Conservation (phyloP, 2,888 invertebrate species). For the Clepsis dumicolana region DNA sequence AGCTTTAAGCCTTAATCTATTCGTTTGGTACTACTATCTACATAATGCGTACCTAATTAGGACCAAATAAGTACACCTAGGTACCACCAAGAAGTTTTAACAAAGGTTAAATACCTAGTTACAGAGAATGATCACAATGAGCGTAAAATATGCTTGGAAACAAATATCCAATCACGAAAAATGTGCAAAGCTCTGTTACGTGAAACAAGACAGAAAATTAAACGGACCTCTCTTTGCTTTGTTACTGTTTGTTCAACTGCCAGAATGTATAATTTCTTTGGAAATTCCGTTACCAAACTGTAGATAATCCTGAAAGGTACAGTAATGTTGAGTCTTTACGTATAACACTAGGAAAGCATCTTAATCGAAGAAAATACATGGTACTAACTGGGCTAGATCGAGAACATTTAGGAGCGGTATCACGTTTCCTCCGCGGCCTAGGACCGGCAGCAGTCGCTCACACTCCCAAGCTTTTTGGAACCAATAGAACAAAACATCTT, state of each 20-base stretch:
- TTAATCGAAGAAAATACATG: background rate
- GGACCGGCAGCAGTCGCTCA: conserved; percentile 85
- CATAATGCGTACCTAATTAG: background rate
- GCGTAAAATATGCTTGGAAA: too few species aligned
- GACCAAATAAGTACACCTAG: too few species aligned
- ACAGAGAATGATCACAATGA: too few species aligned
- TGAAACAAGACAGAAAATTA: conserved; percentile 45
- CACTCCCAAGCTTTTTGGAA: conserved; percentile 90
- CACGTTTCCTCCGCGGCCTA: conserved; percentile 85
- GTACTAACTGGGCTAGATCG: conserved; percentile 85
- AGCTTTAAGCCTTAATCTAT: background rate
- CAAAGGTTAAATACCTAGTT: too few species aligned
- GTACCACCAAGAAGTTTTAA: too few species aligned
- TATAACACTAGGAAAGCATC: background rate
- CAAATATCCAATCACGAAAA: background rate
- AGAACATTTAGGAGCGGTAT: conserved; percentile 88
- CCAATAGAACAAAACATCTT: conserved; percentile 87
- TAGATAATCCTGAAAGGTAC: conserved; percentile 73
- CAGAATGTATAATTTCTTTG: conserved; percentile 86
- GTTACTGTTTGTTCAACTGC: conserved; percentile 87
- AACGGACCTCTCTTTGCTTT: conserved; percentile 72
- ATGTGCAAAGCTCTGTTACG: background rate
- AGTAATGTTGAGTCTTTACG: background rate
- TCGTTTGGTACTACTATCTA: too few species aligned
- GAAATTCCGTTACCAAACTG: conserved; percentile 80